Base-by-base conservation (phyloP, 2,797 vertebrate species). In the Aulostomus chinensis region DNA sequence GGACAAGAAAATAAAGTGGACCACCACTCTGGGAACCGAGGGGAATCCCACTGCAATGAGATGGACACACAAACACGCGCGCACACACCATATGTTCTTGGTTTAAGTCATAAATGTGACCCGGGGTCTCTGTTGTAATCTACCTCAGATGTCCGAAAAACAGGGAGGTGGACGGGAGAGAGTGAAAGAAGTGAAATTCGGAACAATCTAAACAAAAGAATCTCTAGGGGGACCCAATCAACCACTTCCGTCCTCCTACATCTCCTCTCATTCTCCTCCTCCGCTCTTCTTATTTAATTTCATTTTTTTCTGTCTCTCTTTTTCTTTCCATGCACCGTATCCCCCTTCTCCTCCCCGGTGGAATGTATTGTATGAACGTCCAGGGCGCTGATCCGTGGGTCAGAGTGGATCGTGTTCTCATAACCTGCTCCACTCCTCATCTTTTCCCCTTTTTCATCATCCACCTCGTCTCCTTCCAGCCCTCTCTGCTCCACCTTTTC, bases 1-100 rank as follows among this genome's bases (percentile, higher is more conserved):
- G 81, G 75, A 86, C 88, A 90, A 89, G 86, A 91, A 91, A 92
- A 91, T 88, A 91, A 91, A 90, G 87, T 59, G 85, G 88, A 90
- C 85, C 88, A 85, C 80, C 86, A 69, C 80, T 84, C 56, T 18
- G 78, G 74, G 85, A 86, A 64, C 43, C 2, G 59, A 78, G 89
- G 89, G 91, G 86, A 86, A 88, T 89, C 86, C 86, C 85, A 86
- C 81, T 52, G 65, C 65, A 82, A 54, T 37, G 69, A 73, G 70
- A 70, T 69, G 67, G 63, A 75, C 28, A 79, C 73, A 55, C 15
- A 12, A 35, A 32, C 33, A 39, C 47, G 14, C 38, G 17, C 45
- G 28, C 39, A 33, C 48, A 33, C 68, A 55, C 67, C 85, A 87
- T 85, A 87, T 88, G 87, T 84, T 89, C 83, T 69, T 89, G 82